Evolutionary conservation across 2,888 invertebrate species (phyloP).

Genomic region (Heliconius ismenius): DNA sequence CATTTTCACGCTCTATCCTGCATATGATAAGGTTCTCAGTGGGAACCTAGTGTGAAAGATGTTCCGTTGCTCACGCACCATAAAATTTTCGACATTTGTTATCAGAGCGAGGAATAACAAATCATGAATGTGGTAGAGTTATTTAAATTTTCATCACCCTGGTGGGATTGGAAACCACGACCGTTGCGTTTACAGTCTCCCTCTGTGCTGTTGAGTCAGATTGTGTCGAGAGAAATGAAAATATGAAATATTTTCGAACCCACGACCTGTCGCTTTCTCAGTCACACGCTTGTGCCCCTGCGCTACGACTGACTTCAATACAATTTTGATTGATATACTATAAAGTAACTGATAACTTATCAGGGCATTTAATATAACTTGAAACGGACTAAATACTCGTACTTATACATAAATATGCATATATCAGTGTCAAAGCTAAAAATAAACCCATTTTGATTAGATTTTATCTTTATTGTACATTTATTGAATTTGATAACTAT

Average conservation of each 20-base stretch:
- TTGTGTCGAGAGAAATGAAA: neutral
- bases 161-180: neutral
- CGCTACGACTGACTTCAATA: neutral
- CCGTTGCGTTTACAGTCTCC: neutral
- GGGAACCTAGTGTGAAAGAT: neutral
- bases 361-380: too few relatives aligned
- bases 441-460: conserved; percentile 11
- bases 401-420: neutral
- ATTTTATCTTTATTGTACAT: too few relatives aligned
- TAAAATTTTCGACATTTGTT: too few relatives aligned
- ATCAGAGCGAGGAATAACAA: too few relatives aligned
- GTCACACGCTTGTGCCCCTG: neutral
- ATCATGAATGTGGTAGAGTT: too few relatives aligned
- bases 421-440: neutral
- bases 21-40: neutral
- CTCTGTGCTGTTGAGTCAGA: too few relatives aligned
- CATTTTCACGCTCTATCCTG: neutral
- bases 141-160: too few relatives aligned
- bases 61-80: neutral
- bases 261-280: neutral
- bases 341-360: too few relatives aligned
- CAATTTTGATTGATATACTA: neutral
- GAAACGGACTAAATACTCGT: too few relatives aligned
- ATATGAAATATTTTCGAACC: neutral
- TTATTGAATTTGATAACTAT: too few relatives aligned